Evolutionary conservation across 2,113 vertebrate genomes (phyloP), one percentile per base, ranked within the genome.

Genomic region (Bucco capensis): DNA sequence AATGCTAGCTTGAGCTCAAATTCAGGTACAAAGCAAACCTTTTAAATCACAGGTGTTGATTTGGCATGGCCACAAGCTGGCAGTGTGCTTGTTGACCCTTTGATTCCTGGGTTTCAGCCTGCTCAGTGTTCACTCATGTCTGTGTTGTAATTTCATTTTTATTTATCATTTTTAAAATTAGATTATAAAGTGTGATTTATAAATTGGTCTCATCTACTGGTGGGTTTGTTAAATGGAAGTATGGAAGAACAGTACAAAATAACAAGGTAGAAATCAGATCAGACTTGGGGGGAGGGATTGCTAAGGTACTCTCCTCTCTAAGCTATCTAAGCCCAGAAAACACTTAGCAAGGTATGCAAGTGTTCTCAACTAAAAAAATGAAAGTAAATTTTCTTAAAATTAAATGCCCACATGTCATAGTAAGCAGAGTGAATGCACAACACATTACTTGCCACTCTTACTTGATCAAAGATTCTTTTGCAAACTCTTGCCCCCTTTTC

Each of bases 341-440:
- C 40, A 27, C 0, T 5, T 16, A 14, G n/a, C n/a, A 17, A 44
- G 61, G 3, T 30, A 2, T 2, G 2, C 64, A 31, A 8, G 15
- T 27, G 5, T 72, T 81, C 51, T 66, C 16, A 46, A 8, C 44
- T 86, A 1, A 77, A 49, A 91, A 83, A 44, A 4, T 16, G 46
- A 49, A 86, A 73, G 19, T 14, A 23, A 28, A 6, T 74, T 93
- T 58, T 71, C 46, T 91, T 84, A n/a, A 79, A 38, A 42, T 64
- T 12, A 56, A 78, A 38, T 49, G 17, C 28, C 33, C 58, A 9
- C 35, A 85, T 80, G 50, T 64, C 9, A 2, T 18, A 58, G 31
- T 40, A 58, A 85, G 50, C 50, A 57, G 38, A 85, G 28, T 42
- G 60, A 67, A 50, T 15, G 35, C 67, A 44, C 12, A 27, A 1